Percentiles rank a stretch among this genome's conserved stretches.
These are phyloP conservation scores for Pelochelys cantorii DNA, from an alignment of 2,797 vertebrate species.

Conservation along the genomic window DNA sequence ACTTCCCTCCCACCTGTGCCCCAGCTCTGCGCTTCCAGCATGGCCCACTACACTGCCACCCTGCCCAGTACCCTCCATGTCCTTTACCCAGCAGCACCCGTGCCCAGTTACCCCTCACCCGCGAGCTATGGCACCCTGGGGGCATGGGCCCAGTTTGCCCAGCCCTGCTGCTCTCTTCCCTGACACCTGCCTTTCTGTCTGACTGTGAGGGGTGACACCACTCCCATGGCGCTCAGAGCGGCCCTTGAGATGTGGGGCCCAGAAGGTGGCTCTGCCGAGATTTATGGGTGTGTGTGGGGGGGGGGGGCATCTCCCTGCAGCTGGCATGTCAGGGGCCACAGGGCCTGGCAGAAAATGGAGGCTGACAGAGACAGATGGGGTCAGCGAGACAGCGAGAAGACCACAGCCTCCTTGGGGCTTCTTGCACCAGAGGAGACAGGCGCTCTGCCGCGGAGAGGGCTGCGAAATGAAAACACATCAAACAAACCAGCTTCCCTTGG, in stretches of 20 bases:
- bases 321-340: background rate
- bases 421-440: constrained; percentile 14
- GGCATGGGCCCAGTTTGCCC: background rate
- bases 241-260: background rate
- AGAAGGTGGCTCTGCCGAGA: background rate
- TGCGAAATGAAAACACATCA: constrained; percentile 57
- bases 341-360: background rate
- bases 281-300: background rate
- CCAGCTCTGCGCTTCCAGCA: background rate
- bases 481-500: constrained; percentile 14
- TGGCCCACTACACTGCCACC: no score
- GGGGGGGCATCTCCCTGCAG: background rate
- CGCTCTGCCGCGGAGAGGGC: fast-evolving
- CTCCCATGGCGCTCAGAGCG: background rate
- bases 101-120: no score
- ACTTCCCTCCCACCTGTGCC: background rate
- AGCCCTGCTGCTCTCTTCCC: background rate
- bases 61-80: no score
- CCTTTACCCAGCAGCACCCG: no score
- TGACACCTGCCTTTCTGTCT: background rate
- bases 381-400: background rate
- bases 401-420: background rate
- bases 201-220: fast-evolving
- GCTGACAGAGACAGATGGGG: background rate
- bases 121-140: no score